Percentiles rank a stretch among this genome's conserved stretches.
These are phyloP conservation scores for Eledona agricola DNA, from an alignment of 2,888 invertebrate genomes.

Conservation along the genomic window DNA sequence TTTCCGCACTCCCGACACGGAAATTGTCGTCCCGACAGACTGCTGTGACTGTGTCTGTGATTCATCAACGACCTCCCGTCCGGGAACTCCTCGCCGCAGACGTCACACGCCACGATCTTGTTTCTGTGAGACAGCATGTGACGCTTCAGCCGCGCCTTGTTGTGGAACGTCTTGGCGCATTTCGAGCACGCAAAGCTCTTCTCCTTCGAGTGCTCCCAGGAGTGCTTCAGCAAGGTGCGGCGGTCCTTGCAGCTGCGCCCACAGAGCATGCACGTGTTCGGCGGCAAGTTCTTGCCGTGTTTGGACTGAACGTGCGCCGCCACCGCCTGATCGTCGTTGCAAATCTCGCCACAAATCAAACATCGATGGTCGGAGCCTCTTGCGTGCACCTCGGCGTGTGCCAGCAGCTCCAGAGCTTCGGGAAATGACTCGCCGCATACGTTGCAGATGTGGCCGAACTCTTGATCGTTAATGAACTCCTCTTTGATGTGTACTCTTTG, in stretches of 20 bases:
- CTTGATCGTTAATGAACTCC: constrained; percentile 62
- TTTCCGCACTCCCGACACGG: constrained; percentile 87
- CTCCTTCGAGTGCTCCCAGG: constrained; percentile 74
- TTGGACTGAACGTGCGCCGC: constrained; percentile 70
- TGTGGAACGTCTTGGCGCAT: constrained; percentile 76
- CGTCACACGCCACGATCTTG: constrained; percentile 74
- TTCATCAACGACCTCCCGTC: constrained; percentile 75
- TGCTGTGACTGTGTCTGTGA: constrained; percentile 69
- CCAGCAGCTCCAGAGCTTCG: constrained; percentile 78
- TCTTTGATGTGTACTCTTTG: constrained; percentile 62
- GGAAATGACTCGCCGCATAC: constrained; percentile 82
- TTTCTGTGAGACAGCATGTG: constrained; percentile 77
- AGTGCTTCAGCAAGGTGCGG: constrained; percentile 72
- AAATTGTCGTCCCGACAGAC: constrained; percentile 69
- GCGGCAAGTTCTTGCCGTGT: constrained; percentile 69
- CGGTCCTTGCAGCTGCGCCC: constrained; percentile 76
- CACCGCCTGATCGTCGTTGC: constrained; percentile 70
- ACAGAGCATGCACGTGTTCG: constrained; percentile 73
- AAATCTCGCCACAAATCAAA: constrained; percentile 72
- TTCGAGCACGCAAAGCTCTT: constrained; percentile 70
- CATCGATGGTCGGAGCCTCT: constrained; percentile 69
- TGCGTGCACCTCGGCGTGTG: constrained; percentile 82
- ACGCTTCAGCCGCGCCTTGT: constrained; percentile 71
- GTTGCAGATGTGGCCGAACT: constrained; percentile 74
- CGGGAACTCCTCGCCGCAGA: constrained; percentile 75